Evolutionary conservation across 2,888 invertebrate genomes (phyloP).

Genomic region (Cancer borealis): DNA sequence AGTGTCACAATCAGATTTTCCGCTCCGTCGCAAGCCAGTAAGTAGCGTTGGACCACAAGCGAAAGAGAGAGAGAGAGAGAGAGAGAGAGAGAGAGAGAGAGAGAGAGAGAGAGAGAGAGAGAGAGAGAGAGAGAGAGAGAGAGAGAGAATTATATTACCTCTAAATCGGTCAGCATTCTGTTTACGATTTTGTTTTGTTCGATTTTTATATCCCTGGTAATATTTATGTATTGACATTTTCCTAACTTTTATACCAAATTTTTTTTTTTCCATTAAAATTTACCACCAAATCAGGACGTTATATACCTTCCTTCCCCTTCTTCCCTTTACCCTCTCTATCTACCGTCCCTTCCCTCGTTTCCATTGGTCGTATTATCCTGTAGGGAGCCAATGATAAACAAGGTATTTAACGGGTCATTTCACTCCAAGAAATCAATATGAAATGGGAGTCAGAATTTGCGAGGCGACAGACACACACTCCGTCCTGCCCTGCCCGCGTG

Average conservation of each 20-base stretch:
- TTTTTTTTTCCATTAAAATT: background rate
- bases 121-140: conserved; percentile 44
- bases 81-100: conserved; percentile 34
- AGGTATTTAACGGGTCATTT: conserved; percentile 20
- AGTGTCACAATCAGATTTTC: conserved; percentile 7
- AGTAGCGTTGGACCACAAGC: background rate
- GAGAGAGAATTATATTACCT: conserved; percentile 2
- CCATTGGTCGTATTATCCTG: background rate
- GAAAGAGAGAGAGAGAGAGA: background rate
- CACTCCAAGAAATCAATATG: background rate
- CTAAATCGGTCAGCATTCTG: background rate
- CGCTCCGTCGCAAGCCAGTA: background rate
- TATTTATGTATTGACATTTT: background rate
- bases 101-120: conserved; percentile 44
- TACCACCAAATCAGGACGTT: background rate
- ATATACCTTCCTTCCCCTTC: background rate
- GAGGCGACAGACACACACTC: background rate
- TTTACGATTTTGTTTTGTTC: background rate
- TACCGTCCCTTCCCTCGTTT: background rate
- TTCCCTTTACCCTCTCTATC: background rate
- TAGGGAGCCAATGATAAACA: background rate
- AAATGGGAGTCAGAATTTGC: background rate
- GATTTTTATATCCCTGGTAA: background rate
- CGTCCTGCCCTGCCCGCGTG: too few relatives aligned
- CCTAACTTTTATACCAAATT: background rate